These are phyloP conservation scores for Leptura quadrifasciata DNA, from an alignment of 2,888 invertebrate genomes.

Conservation along the genomic window DNA sequence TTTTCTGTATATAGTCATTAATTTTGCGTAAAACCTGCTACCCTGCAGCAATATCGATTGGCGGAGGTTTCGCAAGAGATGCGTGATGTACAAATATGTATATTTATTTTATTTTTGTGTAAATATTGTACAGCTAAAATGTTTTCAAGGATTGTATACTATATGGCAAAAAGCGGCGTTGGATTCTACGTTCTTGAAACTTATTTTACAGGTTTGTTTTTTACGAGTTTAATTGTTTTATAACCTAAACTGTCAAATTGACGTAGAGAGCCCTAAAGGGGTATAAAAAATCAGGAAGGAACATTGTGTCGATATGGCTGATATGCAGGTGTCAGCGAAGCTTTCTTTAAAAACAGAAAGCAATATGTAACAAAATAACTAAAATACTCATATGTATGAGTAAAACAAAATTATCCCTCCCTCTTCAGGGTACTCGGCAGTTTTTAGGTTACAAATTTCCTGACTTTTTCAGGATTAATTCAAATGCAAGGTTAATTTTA, in stretches of 20 bases:
- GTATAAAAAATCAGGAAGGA: too few species aligned
- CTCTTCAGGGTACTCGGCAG: too few species aligned
- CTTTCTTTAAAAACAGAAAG: too few species aligned
- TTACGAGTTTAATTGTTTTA: slow-evolving; percentile 2
- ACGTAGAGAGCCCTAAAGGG: background rate
- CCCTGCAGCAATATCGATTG: background rate
- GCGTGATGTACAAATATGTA: slow-evolving; percentile 7
- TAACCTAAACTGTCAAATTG: slow-evolving; percentile 2
- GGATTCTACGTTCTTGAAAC: background rate
- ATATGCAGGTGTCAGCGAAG: too few species aligned
- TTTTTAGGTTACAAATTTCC: too few species aligned
- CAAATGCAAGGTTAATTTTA: too few species aligned
- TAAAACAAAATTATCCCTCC: too few species aligned
- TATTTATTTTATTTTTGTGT: slow-evolving; percentile 21
- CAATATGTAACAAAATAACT: too few species aligned
- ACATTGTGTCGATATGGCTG: too few species aligned
- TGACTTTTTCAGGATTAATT: too few species aligned
- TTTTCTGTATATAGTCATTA: slow-evolving; percentile 34
- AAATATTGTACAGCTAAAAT: slow-evolving; percentile 4
- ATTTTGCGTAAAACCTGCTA: background rate
- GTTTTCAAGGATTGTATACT: slow-evolving; percentile 24
- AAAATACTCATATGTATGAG: too few species aligned
- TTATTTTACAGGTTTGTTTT: background rate
- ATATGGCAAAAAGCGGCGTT: slow-evolving; percentile 1
- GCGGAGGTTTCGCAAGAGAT: background rate